These are phyloP conservation scores for Harlomillsia oculata DNA, from an alignment of 1,140 invertebrate species.

Conservation along the genomic window DNA sequence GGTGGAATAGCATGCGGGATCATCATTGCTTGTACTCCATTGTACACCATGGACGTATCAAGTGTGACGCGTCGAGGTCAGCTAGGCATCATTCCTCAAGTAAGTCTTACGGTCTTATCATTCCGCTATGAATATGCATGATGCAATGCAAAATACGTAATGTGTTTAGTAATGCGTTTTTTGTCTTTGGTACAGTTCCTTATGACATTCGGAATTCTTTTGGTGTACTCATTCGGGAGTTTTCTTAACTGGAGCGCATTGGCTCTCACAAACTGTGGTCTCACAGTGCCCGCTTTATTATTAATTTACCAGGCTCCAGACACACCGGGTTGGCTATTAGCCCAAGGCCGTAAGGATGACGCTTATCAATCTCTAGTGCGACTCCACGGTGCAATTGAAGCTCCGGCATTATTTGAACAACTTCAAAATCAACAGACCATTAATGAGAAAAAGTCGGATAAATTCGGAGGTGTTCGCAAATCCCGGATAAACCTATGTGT, in stretches of 20 bases:
- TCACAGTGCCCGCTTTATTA: slow-evolving; percentile 9
- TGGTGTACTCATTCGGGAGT: slow-evolving; percentile 18
- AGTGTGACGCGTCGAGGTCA: slow-evolving; percentile 6
- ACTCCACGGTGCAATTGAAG: neutral
- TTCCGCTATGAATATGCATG: neutral
- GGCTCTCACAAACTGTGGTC: slow-evolving; percentile 2
- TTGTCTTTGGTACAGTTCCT: slow-evolving; percentile 13
- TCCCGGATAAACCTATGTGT: neutral
- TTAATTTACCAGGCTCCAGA: slow-evolving; percentile 14
- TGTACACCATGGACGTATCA: slow-evolving; percentile 27
- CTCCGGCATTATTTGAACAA: neutral
- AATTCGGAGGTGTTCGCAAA: neutral
- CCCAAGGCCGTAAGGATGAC: neutral
- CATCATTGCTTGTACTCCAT: slow-evolving; percentile 8
- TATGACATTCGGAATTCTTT: slow-evolving; percentile 26
- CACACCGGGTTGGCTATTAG: slow-evolving; percentile 13
- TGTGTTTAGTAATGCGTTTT: neutral
- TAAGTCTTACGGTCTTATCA: neutral
- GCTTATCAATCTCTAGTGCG: neutral
- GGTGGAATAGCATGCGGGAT: slow-evolving; percentile 25
- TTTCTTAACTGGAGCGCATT: slow-evolving; percentile 18
- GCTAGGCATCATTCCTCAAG: slow-evolving; percentile 25
- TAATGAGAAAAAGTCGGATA: neutral
- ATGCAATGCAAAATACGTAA: no score
- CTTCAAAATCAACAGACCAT: neutral